Evolutionary conservation across 2,888 invertebrate genomes (phyloP), one percentile per base, ranked within the genome.

Genomic region (Halictus ligatus): DNA sequence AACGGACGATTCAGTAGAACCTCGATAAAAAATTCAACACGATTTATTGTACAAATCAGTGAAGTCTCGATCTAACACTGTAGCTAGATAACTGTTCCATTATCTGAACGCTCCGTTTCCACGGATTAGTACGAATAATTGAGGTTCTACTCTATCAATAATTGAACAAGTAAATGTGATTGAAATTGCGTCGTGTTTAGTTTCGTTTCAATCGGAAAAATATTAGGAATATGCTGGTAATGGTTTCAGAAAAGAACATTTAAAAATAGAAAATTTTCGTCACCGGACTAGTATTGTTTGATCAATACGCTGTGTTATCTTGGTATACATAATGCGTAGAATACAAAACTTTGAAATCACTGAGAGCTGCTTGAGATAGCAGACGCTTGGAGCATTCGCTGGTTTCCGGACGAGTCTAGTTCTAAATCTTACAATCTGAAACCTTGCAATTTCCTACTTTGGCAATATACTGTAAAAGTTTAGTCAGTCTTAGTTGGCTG

Each of bases 381-480:
- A 64, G 64, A 2, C 29, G 18, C 35, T 64, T 8, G 64, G 15
- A 29, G 29, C 29, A 8, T 29, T 64, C 64, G 18, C 64, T 15
- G 64, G 64, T 64, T 64, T 35, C 6, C 29, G 64, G 64, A 29
- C 35, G 29, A 29, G 64, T 64, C 15, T 29, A 64, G 64, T 64
- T 64, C 64, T 64, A 64, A 64, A 64, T 64, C 64, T 64, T 64
- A 29, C 25, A 29, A 64, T 35, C 64, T 64, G 64, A 64, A 64
- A 64, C 29, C 29, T 64, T 67, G 67, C 73, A 67, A 78, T 82
- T 74, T 78, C 67, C 73, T 64, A 64, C 29, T 64, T 64, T 8
- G 18, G 64, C 64, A 29, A 64, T 64, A 64, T 64, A 64, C 29
- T 35, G 64, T 64, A 64, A 64, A 64, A 64, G 29, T 64, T 64